Base-by-base conservation (phyloP, 2,888 invertebrate species). In the Ectemnius continuus region DNA sequence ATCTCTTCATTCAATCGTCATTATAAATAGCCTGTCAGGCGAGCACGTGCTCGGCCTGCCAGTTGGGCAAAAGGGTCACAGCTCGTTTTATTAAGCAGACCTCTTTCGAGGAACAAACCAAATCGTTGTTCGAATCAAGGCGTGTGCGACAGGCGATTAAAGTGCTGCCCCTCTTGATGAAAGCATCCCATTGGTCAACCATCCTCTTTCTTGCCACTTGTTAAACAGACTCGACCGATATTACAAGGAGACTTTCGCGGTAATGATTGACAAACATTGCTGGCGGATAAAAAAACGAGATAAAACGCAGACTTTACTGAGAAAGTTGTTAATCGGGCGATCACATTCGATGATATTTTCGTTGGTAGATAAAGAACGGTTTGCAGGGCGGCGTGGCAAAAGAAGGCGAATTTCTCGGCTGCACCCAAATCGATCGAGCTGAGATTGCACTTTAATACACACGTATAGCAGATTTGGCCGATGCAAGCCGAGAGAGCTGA, bases 1-100 rank as follows among this genome's bases (percentile, higher is more conserved):
- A 36, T 36, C 36, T 36, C 36, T 36, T 36, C 36, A 36, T 36
- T 36, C 8, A 36, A 36, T 36, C 36, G 36, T 36, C 36, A 36
- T 36, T 36, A 36, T 36, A 36, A 36, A 36, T 36, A 36, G 36
- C 36, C 4, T 36, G 36, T 36, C 8, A 36, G 36, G 5, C 61
- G 76, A 67, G 61, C 76, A 68, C 62, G 65, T 68, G 68, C 71
- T 36, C 11, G 1, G 46, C 65, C 48, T 59, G 56, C 70, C 64
- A 73, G 70, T 76, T 77, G 58, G 76, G 69, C 56, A 67, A 76
- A 80, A 80, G 74, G 67, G 70, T 76, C 79, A 79, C 79, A 79
- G 67, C 67, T 61, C 61, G 64, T 57, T 77, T 77, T 73, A 78
- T 78, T 76, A 70, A 71, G 60, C 48, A 70, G 48, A n/a, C n/a